These are phyloP conservation scores for Kradibia gibbosae DNA, from an alignment of 1,140 invertebrate genomes.

Conservation along the genomic window DNA sequence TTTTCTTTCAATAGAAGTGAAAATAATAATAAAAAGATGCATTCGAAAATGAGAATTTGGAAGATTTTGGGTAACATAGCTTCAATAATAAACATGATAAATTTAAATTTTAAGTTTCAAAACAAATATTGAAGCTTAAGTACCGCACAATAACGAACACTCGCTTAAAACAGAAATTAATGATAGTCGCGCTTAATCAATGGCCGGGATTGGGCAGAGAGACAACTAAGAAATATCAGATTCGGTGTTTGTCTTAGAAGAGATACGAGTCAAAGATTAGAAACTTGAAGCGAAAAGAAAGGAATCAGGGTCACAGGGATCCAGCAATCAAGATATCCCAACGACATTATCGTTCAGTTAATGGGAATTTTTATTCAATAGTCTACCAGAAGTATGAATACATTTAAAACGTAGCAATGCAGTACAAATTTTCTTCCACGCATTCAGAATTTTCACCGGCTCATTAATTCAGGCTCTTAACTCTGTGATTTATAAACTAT, in stretches of 20 bases:
- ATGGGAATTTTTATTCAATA: slow-evolving; percentile 51
- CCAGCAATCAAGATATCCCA: slow-evolving; percentile 52
- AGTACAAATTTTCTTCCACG: not conserved
- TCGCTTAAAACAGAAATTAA: slow-evolving; percentile 52
- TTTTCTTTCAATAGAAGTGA: too few relatives aligned
- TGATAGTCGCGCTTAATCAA: slow-evolving; percentile 50
- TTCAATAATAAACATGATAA: too few relatives aligned
- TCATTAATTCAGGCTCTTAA: slow-evolving; percentile 28
- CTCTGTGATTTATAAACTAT: slow-evolving; percentile 42
- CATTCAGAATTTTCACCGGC: slow-evolving; percentile 23
- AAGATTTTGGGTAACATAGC: too few relatives aligned
- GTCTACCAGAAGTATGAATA: not conserved
- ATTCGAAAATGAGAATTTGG: too few relatives aligned
- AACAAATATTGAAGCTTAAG: too few relatives aligned
- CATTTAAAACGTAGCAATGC: not conserved
- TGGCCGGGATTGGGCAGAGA: slow-evolving; percentile 39
- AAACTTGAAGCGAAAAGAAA: too few relatives aligned
- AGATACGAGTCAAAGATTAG: too few relatives aligned
- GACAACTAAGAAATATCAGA: not conserved
- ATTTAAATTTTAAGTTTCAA: too few relatives aligned
- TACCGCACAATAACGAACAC: too few relatives aligned
- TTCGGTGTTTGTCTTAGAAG: too few relatives aligned
- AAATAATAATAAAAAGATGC: too few relatives aligned
- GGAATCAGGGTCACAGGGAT: slow-evolving; percentile 14
- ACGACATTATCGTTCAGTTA: slow-evolving; percentile 48